Conservation (phyloP, 23 tunicate genomes). For the Trididemnum nubilum region DNA sequence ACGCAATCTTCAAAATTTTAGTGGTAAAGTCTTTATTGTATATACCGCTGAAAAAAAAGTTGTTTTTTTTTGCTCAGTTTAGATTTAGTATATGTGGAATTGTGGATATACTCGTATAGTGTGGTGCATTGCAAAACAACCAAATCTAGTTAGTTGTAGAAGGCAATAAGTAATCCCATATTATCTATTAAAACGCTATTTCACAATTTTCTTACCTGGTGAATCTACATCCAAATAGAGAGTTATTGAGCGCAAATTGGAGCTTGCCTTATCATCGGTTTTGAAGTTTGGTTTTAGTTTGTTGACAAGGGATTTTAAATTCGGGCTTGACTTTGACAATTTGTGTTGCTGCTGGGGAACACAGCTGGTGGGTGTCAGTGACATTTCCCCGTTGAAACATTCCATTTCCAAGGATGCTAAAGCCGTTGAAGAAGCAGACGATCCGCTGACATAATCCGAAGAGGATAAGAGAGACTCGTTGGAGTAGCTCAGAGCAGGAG, state of each 20-base stretch:
- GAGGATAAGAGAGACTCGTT: slow-evolving; percentile 41
- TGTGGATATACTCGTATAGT: too few relatives aligned
- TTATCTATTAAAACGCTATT: too few relatives aligned
- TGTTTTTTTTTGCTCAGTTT: too few relatives aligned
- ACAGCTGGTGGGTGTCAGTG: not conserved
- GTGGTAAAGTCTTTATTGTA: too few relatives aligned
- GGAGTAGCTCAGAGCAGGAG: slow-evolving; percentile 27
- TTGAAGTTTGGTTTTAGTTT: not conserved
- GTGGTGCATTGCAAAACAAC: too few relatives aligned
- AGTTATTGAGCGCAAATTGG: not conserved
- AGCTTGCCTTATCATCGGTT: not conserved
- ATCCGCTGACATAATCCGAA: slow-evolving; percentile 51
- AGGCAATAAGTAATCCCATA: too few relatives aligned
- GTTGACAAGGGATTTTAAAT: not conserved
- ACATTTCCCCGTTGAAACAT: not conserved
- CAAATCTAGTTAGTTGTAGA: too few relatives aligned
- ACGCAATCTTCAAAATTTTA: too few relatives aligned
- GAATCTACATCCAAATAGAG: slow-evolving; percentile 18
- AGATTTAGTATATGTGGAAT: too few relatives aligned
- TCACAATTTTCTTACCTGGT: too few relatives aligned
- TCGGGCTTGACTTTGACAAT: slow-evolving; percentile 11
- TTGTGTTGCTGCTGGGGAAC: not conserved
- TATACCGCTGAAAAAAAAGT: too few relatives aligned
- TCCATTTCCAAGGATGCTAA: slow-evolving; percentile 10
- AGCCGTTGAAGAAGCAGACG: slow-evolving; percentile 47